Evolutionary conservation across 2,888 invertebrate species (phyloP), one percentile per base, ranked within the genome.

Genomic region (Esperia sulphurella): DNA sequence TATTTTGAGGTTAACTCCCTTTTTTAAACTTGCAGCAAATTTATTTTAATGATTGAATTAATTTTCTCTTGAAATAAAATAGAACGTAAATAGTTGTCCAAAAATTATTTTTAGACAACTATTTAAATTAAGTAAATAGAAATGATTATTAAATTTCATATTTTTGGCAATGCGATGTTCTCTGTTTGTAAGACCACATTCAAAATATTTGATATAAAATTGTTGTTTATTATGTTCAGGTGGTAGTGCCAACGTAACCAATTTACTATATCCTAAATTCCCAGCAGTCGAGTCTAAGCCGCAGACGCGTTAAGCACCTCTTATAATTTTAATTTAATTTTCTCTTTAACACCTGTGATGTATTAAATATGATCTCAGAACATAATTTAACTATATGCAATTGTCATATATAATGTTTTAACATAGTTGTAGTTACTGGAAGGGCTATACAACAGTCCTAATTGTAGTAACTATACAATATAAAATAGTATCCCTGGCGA

Each of bases 331-430:
- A 54, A 55, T 59, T 53, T 55, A 52, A 54, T 76, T 73, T 82
- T 79, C 86, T 83, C 83, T 87, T 80, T 84, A 89, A 91, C 91
- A 91, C 91, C 91, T 92, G 92, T 92, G 92, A 92, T 92, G 91
- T 92, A 91, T 91, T 91, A 91, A 91, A 90, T 90, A 91, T 91
- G 92, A 92, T 92, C 91, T 91, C 91, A 90, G 83, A 84, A 87
- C 82, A 88, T 90, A 82, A 89, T 89, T 84, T 80, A 78, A 83
- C 82, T 86, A 78, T 84, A 83, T 82, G 73, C 82, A 81, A 81
- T 81, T 78, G 77, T 85, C 88, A 84, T 87, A 81, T 85, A 82
- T 83, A 84, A 84, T 84, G 71, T 74, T 73, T 70, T 74, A 74
- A 75, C 82, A 78, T 82, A 82, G 72, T 70, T 63, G 76, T 76